Base-by-base conservation (phyloP, 2,888 invertebrate species). In the Aspidiotus rigidus region DNA sequence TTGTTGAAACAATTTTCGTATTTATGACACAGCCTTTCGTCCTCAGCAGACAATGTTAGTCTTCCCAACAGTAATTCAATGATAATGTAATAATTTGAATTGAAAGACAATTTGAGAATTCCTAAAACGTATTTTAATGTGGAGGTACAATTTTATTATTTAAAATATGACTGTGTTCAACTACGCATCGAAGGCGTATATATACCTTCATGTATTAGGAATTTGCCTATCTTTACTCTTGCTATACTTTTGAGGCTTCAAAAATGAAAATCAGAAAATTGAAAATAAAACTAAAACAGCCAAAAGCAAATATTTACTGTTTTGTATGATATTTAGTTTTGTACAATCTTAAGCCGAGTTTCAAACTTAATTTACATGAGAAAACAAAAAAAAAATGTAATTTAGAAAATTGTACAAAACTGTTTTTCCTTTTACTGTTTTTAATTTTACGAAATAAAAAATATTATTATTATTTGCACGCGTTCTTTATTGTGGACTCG, bases 381-480 rank as follows among this genome's bases (percentile, higher is more conserved):
- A 28, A 28, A 28, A 28, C 2, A 28, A 28, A 15, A 42, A 62
- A 66, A 67, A 67, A 41, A 17, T 67, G 67, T 67, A 67, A 67
- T 67, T 64, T 67, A 67, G 67, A 59, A 67, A 67, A 67, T 67
- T 67, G 67, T 67, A 67, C 49, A 67, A 67, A 67, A 42, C 60
- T 59, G 59, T 67, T 67, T 67, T 67, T 60, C 60, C 49, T 60
- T 67, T 67, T 56, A 59, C 60, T 59, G 59, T 67, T 67, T 67
- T 67, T 60, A 67, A 60, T 67, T 67, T 67, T 60, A 59, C 60
- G 67, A 59, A 60, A 60, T 60, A 67, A 44, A 60, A 67, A 67
- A 67, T 44, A 57, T 60, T 67, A 67, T 49, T 67, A 67, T 67
- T 67, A 67, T 53, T 60, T 7, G 10, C 49, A n/a, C 6, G 49